These are phyloP conservation scores for Poeciliopsis paucimaculata DNA, from an alignment of 2,797 vertebrate genomes.

Conservation along the genomic window DNA sequence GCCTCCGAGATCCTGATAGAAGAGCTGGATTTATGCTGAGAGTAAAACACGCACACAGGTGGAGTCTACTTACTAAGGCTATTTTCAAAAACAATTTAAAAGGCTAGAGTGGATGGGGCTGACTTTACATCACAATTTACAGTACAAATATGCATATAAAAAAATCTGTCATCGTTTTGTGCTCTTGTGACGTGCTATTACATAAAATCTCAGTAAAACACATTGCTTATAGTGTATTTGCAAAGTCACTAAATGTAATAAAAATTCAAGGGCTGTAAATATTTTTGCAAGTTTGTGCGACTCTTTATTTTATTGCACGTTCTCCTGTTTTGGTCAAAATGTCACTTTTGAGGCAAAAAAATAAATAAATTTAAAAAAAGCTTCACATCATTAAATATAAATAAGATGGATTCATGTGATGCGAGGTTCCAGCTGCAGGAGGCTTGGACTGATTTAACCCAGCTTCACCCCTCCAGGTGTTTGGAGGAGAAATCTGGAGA, in stretches of 20 bases:
- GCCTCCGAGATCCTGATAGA: background rate
- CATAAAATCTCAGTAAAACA: background rate
- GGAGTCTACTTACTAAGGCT: background rate
- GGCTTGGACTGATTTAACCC: background rate
- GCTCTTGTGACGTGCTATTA: background rate
- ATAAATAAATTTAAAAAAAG: background rate
- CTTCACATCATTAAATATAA: background rate
- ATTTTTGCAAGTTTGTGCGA: background rate
- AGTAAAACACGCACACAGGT: background rate
- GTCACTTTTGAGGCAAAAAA: background rate
- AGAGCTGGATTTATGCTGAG: background rate
- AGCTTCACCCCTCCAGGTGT: slow-evolving; percentile 2
- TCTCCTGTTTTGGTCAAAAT: background rate
- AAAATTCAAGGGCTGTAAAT: background rate
- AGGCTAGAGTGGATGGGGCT: background rate
- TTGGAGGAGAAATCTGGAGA: background rate
- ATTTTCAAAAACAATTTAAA: background rate
- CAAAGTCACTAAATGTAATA: background rate
- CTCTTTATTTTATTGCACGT: background rate
- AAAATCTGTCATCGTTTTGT: background rate
- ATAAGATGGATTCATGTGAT: background rate
- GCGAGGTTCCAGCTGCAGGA: background rate
- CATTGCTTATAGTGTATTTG: background rate
- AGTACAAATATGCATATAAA: background rate
- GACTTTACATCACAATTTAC: background rate